Evolutionary conservation across 2,888 invertebrate species (phyloP), one percentile per base, ranked within the genome.

Genomic region (Drosophila nigritarsus): DNA sequence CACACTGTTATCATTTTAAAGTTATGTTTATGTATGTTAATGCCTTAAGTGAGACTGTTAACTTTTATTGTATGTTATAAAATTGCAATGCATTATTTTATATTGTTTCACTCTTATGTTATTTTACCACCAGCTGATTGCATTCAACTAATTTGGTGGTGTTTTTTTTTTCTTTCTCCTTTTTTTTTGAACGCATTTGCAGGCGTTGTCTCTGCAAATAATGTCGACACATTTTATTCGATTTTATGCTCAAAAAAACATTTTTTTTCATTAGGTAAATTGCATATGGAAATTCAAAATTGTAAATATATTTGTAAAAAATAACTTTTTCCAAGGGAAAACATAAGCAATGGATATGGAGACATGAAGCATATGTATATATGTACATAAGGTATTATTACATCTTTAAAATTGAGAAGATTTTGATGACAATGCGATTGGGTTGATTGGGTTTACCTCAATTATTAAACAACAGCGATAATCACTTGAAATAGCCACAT

Each of bases 381-480:
- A 42, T 42, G 29, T 50, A 50, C 29, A 42, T 51, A 36, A 53
- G 51, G 5, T 42, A 42, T 42, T 42, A 42, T 42, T 42, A 42
- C 2, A 13, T 20, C 2, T 13, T 20, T 0, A 42, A 42, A 20
- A 20, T 6, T 20, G 5, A 42, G 42, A 42, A 11, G 42, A 42
- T 42, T 20, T 42, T 11, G 20, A 2, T 42, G 42, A 5, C 15
- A 24, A 24, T 45, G 8, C 2, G 8, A 45, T 15, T 45, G 15
- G 7, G 3, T 24, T 45, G 7, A 7, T 45, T 15, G 3, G 20
- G 15, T 3, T 59, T 74, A 74, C 75, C 74, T 74, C 34, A 51
- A 32, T 60, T 63, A 63, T 56, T 74, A 11, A 59, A 34, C 27
- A 54, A 68, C 32, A 13, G 9, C 40, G 24, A 29, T 53, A 45